These are phyloP conservation scores for Alligator sinensis DNA, from an alignment of 2,113 vertebrate species.

Conservation along the genomic window DNA sequence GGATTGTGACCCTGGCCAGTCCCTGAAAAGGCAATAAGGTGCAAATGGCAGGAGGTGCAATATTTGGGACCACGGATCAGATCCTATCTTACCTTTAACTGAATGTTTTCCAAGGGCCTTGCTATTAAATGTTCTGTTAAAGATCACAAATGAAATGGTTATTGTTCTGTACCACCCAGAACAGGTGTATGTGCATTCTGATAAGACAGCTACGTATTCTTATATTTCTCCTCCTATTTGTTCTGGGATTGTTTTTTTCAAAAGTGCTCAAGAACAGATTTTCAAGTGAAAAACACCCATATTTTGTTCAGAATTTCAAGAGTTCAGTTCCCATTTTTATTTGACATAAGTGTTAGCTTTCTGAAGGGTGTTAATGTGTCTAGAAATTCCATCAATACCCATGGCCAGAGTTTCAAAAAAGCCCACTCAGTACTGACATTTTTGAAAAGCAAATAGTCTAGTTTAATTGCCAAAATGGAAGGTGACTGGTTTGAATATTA, in stretches of 20 bases:
- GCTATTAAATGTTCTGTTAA: neutral
- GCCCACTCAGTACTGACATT: neutral
- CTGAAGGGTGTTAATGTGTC: no score
- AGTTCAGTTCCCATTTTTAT: neutral
- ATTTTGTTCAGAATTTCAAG: neutral
- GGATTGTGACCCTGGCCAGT: no score
- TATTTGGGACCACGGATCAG: no score
- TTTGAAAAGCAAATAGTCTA: neutral
- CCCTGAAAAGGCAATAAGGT: no score
- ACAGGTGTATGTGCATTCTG: neutral
- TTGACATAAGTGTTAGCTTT: neutral
- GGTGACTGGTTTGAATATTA: neutral
- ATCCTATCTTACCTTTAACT: no score
- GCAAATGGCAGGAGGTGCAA: no score
- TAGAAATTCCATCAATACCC: neutral
- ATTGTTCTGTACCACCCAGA: neutral
- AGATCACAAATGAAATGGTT: neutral
- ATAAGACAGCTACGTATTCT: neutral
- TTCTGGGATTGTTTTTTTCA: neutral
- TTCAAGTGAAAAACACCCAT: no score
- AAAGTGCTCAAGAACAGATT: neutral
- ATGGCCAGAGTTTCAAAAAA: neutral
- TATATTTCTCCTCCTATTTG: neutral
- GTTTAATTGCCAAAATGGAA: neutral
- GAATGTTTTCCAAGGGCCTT: no score